Percentiles rank a stretch among this genome's conserved stretches.
phyloP scores from a whole-genome alignment of 2,888 invertebrate genomes.

The Amphipyra berbera region DNA sequence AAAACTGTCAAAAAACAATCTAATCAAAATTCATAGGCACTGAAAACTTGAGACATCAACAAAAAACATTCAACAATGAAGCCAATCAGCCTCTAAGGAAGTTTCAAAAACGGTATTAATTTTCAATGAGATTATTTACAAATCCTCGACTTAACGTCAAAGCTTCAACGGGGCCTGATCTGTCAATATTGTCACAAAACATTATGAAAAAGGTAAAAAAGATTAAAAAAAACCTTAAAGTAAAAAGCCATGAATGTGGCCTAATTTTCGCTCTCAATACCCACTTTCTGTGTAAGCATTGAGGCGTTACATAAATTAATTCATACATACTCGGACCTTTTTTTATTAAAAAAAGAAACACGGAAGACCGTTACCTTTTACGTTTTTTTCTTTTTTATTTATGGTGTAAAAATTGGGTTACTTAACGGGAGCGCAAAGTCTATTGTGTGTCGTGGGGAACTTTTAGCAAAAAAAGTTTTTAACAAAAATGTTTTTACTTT shows the following conservation, averaged over 20 bases:
- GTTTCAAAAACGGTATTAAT: slow-evolving; percentile 82
- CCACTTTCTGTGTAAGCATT: slow-evolving; percentile 85
- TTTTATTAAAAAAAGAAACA: slow-evolving; percentile 66
- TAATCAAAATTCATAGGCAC: slow-evolving; percentile 71
- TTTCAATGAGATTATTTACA: slow-evolving; percentile 89
- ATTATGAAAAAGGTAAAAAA: slow-evolving; percentile 66
- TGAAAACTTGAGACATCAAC: slow-evolving; percentile 72
- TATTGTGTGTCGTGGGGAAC: slow-evolving; percentile 76
- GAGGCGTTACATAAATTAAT: slow-evolving; percentile 88
- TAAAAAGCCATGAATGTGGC: slow-evolving; percentile 80
- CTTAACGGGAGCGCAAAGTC: slow-evolving; percentile 84
- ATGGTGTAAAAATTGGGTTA: slow-evolving; percentile 90
- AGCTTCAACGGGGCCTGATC: slow-evolving; percentile 76
- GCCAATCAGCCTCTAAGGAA: slow-evolving; percentile 79
- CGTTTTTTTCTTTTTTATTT: slow-evolving; percentile 83
- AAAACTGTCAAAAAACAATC: slow-evolving; percentile 43
- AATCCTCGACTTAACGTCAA: slow-evolving; percentile 76
- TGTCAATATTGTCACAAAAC: slow-evolving; percentile 89
- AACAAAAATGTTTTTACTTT: slow-evolving; percentile 65
- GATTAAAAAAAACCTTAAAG: slow-evolving; percentile 62
- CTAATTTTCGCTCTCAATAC: slow-evolving; percentile 89
- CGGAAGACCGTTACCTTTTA: slow-evolving; percentile 84
- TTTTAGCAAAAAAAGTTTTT: slow-evolving; percentile 58
- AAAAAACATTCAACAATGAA: slow-evolving; percentile 83
- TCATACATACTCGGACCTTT: slow-evolving; percentile 72